A percentile compares a stretch with the other conserved stretches of the same genome.
These are phyloP conservation scores for Hylaeus anthracinus DNA, from an alignment of 1,140 invertebrate genomes.

Conservation along the genomic window DNA sequence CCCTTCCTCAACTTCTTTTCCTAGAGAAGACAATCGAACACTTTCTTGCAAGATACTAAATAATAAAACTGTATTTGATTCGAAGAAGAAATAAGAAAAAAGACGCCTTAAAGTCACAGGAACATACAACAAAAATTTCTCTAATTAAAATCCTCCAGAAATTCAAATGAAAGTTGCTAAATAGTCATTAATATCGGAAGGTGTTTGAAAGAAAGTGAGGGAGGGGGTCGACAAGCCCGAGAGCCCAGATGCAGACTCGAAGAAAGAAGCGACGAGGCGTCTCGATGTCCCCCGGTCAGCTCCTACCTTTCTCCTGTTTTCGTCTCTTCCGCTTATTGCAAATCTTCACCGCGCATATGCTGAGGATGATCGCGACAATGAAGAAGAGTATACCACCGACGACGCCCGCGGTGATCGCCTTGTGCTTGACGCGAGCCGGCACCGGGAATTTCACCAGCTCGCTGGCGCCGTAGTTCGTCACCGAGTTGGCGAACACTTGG, in stretches of 20 bases:
- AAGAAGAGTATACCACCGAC: slow-evolving; percentile 97
- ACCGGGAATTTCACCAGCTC: slow-evolving; percentile 93
- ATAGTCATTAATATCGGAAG: neutral
- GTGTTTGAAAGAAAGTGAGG: neutral
- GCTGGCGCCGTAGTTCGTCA: slow-evolving; percentile 90
- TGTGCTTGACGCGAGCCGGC: slow-evolving; percentile 93
- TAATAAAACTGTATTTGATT: too few species aligned
- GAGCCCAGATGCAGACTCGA: slow-evolving; percentile 63
- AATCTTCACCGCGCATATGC: slow-evolving; percentile 97
- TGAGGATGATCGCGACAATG: slow-evolving; percentile 97
- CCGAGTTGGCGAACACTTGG: slow-evolving; percentile 92
- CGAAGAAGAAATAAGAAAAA: too few species aligned
- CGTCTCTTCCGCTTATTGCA: slow-evolving; percentile 97
- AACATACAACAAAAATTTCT: too few species aligned
- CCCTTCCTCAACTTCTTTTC: neutral
- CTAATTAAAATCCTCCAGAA: too few species aligned
- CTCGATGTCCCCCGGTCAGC: slow-evolving; percentile 9
- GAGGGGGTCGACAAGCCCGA: slow-evolving; percentile 48
- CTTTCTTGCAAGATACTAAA: too few species aligned
- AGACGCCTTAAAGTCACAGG: too few species aligned
- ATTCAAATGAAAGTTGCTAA: too few species aligned
- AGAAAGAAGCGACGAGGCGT: slow-evolving; percentile 29
- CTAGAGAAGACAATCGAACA: neutral
- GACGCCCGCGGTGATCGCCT: slow-evolving; percentile 95
- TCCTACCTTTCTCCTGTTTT: slow-evolving; percentile 97